Base-by-base conservation (phyloP, 2,797 vertebrate species). In the Paguma larvata region DNA sequence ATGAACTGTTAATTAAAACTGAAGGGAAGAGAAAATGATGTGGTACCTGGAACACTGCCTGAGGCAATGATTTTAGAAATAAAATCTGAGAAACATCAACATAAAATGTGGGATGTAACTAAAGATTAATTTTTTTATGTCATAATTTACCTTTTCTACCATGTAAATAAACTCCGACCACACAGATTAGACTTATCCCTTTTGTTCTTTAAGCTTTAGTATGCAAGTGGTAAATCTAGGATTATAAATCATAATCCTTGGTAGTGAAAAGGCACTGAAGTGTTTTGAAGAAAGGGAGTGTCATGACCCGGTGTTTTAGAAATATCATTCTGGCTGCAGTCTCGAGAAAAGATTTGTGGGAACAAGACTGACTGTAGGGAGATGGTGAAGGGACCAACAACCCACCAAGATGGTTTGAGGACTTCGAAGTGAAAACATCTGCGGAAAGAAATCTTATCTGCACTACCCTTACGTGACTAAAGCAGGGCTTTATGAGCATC, bases 1-100 rank as follows among this genome's bases (percentile, higher is more conserved):
- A 91, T 86, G 65, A 97, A 97, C 87, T 93, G 63, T 88, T 97
- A 94, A 96, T 98, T 96, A 97, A 96, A 97, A 93, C 48, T 78
- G 51, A 93, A 97, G 46, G 53, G 14, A 95, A 86, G 65, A 89
- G 75, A 89, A 88, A 89, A 91, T 89, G 44, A 89, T 89, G 91
- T 87, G n/a, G 59, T 85, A 34, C 46, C 79, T 95, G 91, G 44
- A 38, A 89, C 7, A n/a, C 0, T 32, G 41, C 85, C 92, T 38
- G 30, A 91, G 59, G 44, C 27, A 84, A 27, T 93, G 32, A 80
- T 18, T 93, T 92, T 41, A 92, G 53, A 92, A 94, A 75, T 77
- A 86, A 95, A 85, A 91, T 90, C 51, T 82, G 56, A 93, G 46
- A 91, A 89, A 89, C 23, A 83, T 41, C 63, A 2, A 63, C 68